phyloP scores from a whole-genome alignment of 2,113 vertebrate species.

The Scartelaos histophorus region DNA sequence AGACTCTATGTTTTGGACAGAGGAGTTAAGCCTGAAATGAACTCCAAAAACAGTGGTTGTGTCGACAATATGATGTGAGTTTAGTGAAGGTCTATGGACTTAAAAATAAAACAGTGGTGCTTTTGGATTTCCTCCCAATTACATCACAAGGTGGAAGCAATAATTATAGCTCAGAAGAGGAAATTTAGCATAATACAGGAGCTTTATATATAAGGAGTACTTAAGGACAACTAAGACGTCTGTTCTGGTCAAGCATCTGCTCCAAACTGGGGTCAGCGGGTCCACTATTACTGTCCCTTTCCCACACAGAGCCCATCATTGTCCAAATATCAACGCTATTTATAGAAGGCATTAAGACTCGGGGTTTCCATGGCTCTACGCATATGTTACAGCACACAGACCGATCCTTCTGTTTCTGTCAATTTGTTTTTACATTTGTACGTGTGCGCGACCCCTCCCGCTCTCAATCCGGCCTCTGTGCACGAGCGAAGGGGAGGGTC shows the following conservation, averaged over 20 bases:
- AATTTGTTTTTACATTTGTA: conserved; percentile 55
- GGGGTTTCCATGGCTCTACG: conserved; percentile 31
- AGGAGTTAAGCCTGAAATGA: no score
- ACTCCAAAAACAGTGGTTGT: no score
- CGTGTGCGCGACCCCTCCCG: conserved; percentile 39
- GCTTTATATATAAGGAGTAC: not conserved
- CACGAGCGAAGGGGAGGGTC: conserved; percentile 28
- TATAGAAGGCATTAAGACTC: conserved; percentile 48
- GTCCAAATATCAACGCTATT: conserved; percentile 61
- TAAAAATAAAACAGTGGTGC: no score
- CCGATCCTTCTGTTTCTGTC: conserved; percentile 11
- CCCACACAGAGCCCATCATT: conserved; percentile 56
- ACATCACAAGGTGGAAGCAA: not conserved
- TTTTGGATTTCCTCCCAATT: no score
- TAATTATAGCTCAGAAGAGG: not conserved
- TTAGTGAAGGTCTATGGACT: no score
- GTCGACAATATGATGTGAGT: no score
- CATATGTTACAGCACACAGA: conserved; percentile 18
- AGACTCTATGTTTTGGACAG: no score
- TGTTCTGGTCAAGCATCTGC: conserved; percentile 48
- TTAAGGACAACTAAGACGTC: not conserved
- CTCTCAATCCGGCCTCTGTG: conserved; percentile 72
- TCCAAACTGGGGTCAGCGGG: not conserved
- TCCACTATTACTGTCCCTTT: conserved; percentile 27
- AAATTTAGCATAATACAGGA: not conserved